phyloP scores from a whole-genome alignment of 2,113 vertebrate genomes.

The Osmerus mordax region DNA sequence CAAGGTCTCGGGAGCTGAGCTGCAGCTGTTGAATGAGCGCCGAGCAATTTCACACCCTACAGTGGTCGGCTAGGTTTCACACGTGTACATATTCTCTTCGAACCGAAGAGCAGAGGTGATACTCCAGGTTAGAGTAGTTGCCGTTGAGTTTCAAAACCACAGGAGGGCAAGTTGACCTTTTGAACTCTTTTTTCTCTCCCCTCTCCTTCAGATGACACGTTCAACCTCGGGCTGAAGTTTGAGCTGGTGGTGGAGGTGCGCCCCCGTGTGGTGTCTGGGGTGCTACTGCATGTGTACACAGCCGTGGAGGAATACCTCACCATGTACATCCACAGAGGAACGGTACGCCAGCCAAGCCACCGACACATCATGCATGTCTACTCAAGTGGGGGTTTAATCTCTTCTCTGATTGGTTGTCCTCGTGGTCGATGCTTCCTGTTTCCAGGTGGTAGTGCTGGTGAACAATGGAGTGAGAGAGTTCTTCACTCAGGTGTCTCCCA shows the following conservation, averaged over 20 bases:
- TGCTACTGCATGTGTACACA: slow-evolving; percentile 81
- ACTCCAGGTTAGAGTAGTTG: slow-evolving; percentile 15
- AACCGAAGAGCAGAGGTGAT: not conserved
- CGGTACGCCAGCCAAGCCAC: slow-evolving; percentile 64
- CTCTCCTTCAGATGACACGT: slow-evolving; percentile 79
- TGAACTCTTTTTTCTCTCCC: slow-evolving; percentile 13
- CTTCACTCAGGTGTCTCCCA: slow-evolving; percentile 80
- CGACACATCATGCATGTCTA: not conserved
- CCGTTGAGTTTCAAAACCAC: slow-evolving; percentile 3
- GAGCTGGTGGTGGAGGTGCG: slow-evolving; percentile 89
- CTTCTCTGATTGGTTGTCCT: not conserved
- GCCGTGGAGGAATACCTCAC: slow-evolving; percentile 79
- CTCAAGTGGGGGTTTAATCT: too few species aligned
- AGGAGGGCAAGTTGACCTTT: not conserved
- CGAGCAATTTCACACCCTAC: slow-evolving; percentile 35
- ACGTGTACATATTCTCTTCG: slow-evolving; percentile 19
- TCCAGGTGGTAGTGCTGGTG: slow-evolving; percentile 84
- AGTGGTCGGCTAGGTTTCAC: slow-evolving; percentile 15
- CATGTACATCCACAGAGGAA: slow-evolving; percentile 81
- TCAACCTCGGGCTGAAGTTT: slow-evolving; percentile 82
- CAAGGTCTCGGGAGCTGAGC: slow-evolving; percentile 19
- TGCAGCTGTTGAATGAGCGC: slow-evolving; percentile 43
- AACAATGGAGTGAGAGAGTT: slow-evolving; percentile 82
- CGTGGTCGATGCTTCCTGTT: slow-evolving; percentile 4
- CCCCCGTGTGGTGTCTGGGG: slow-evolving; percentile 82